phyloP scores from a whole-genome alignment of 2,888 invertebrate genomes.

The Vesta saturnalis region DNA sequence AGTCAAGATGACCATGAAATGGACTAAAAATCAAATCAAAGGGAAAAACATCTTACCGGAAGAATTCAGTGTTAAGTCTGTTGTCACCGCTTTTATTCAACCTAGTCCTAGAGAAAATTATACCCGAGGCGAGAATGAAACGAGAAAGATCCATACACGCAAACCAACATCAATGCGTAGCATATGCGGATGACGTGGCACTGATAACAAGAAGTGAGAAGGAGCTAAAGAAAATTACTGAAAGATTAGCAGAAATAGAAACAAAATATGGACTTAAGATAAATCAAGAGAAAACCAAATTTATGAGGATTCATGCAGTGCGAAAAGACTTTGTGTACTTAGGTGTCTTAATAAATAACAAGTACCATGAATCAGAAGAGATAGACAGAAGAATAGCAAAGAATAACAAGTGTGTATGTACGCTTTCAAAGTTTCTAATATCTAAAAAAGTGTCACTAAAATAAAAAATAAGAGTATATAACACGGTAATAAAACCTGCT shows the following conservation, averaged over 20 bases:
- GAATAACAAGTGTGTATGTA: neutral
- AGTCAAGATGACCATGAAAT: neutral
- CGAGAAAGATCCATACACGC: neutral
- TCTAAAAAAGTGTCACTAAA: neutral
- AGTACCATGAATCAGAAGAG: neutral
- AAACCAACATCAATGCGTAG: no score
- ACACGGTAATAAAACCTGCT: no score
- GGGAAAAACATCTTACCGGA: neutral
- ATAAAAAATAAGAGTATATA: neutral
- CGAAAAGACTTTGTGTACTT: neutral
- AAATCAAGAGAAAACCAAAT: no score
- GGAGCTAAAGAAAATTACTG: neutral
- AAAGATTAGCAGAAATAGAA: no score
- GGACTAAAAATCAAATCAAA: neutral
- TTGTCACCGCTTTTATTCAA: neutral
- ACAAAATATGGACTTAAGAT: neutral
- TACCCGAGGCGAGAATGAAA: neutral
- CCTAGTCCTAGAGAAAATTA: neutral
- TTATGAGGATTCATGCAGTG: no score
- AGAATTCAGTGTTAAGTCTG: neutral
- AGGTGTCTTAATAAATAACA: neutral
- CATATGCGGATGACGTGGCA: no score
- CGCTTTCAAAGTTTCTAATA: neutral
- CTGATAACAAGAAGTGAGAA: neutral
- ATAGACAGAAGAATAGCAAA: no score